Conservation (phyloP, 2,888 invertebrate genomes). For the Ophion slaviceki region DNA sequence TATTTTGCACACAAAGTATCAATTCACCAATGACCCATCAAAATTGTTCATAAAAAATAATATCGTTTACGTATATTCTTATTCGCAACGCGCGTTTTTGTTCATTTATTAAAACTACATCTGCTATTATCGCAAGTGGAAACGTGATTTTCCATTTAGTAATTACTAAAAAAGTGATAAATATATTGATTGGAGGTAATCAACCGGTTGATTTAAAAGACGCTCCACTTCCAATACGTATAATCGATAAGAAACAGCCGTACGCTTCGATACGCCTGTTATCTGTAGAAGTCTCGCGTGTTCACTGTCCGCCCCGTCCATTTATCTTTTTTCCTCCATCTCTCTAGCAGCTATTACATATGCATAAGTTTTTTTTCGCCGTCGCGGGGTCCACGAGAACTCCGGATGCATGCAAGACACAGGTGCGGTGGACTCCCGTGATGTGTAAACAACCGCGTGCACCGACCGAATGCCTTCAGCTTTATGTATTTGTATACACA, state of each 20-base stretch:
- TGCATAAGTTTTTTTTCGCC: slow-evolving; percentile 51
- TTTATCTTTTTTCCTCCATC: slow-evolving; percentile 12
- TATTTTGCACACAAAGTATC: too few relatives aligned
- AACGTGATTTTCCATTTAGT: not conserved
- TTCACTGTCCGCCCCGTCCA: not conserved
- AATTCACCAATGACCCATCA: not conserved
- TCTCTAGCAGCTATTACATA: slow-evolving; percentile 42
- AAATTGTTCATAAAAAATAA: not conserved
- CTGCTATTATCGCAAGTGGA: not conserved
- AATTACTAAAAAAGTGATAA: not conserved
- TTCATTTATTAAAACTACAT: not conserved
- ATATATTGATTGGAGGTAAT: not conserved
- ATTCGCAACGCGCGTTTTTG: too few relatives aligned
- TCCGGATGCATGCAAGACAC: slow-evolving; percentile 62
- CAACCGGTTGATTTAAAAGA: not conserved
- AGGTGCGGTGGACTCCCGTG: slow-evolving; percentile 61
- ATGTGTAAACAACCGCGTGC: slow-evolving; percentile 57
- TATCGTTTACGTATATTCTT: not conserved
- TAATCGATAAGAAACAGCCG: slow-evolving; percentile 32
- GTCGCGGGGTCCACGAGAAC: slow-evolving; percentile 34
- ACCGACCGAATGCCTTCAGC: slow-evolving; percentile 49
- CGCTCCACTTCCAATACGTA: slow-evolving; percentile 21
- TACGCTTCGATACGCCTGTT: slow-evolving; percentile 30
- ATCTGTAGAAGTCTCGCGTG: slow-evolving; percentile 27
- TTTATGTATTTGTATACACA: not conserved